Base-by-base conservation (phyloP, 1,140 invertebrate species). In the Agraylea sexmaculata region DNA sequence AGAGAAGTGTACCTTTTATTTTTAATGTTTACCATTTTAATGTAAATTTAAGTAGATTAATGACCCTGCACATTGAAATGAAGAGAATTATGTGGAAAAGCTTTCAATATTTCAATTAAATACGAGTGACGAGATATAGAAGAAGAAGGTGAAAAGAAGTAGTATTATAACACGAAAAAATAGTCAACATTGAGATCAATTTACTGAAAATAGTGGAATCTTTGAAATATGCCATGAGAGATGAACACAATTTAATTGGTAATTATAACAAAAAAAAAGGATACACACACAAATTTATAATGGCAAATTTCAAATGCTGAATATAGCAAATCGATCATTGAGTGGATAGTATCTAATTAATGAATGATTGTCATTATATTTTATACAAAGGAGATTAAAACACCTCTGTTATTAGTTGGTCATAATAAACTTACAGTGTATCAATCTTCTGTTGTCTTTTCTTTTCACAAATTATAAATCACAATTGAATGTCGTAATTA, bases 31-130 rank as follows among this genome's bases (percentile, higher is more conserved):
- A 36, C 37, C 41, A 33, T 36, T 19, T 49, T 32, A 22, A 22
- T 20, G 20, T 33, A 44, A 49, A 49, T 44, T 49, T 49, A 49
- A 49, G 47, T 49, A 49, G 47, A 46, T 45, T 42, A 49, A 49
- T 46, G 47, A 49, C 47, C 47, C 47, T 49, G 47, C 47, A 49
- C 47, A 40, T 45, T 45, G 43, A 49, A 49, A 49, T 37, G 37
- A 49, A 49, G 43, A 49, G 40, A n/a, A n/a, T n/a, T n/a, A n/a
- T n/a, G n/a, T n/a, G 19, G 20, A 41, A 32, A 41, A n/a, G 12
- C 33, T 41, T 19, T 5, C 19, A 39, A 30, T 39, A 39, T 31
- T 13, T 31, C 29, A 7, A 8, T 35, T n/a, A 18, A 7, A 16
- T 18, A n/a, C n/a, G n/a, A n/a, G n/a, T n/a, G n/a, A n/a, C n/a